Percentiles rank a stretch among this genome's conserved stretches.
These are phyloP conservation scores for Panzeria rudis DNA, from an alignment of 2,888 invertebrate genomes.

Conservation along the genomic window DNA sequence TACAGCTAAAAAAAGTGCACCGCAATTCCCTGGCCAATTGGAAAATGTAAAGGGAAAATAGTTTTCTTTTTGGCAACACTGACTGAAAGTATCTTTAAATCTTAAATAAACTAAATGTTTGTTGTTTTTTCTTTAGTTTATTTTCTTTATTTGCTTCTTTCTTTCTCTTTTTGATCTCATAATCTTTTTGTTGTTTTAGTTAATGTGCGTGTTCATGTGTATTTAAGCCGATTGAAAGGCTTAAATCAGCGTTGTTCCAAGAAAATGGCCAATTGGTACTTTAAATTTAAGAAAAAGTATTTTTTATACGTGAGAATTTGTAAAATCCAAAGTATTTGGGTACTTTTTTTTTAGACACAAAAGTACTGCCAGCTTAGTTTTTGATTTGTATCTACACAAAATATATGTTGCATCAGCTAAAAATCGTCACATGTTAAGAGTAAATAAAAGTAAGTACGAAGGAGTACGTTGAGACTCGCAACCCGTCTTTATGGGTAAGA, in stretches of 20 bases:
- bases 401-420: constrained; percentile 7
- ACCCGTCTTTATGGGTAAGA: constrained; percentile 12
- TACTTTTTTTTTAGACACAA: background rate
- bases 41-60: background rate
- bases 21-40: background rate
- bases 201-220: constrained; percentile 77
- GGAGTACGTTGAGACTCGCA: background rate
- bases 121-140: constrained; percentile 29
- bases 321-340: background rate
- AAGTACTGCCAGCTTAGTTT: constrained; percentile 4
- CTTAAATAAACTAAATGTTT: constrained; percentile 32
- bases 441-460: constrained; percentile 41
- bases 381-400: background rate
- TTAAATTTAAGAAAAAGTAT: background rate
- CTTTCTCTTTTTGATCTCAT: constrained; percentile 78
- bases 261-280: background rate
- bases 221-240: constrained; percentile 59
- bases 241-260: constrained; percentile 33
- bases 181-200: constrained; percentile 79
- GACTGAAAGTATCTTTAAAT: constrained; percentile 18
- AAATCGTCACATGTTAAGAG: constrained; percentile 30
- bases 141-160: constrained; percentile 16
- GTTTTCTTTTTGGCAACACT: background rate
- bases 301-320: background rate
- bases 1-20: background rate